phyloP scores from a whole-genome alignment of 92 coral and sea anemone species.

The Scolanthus callimorphus region DNA sequence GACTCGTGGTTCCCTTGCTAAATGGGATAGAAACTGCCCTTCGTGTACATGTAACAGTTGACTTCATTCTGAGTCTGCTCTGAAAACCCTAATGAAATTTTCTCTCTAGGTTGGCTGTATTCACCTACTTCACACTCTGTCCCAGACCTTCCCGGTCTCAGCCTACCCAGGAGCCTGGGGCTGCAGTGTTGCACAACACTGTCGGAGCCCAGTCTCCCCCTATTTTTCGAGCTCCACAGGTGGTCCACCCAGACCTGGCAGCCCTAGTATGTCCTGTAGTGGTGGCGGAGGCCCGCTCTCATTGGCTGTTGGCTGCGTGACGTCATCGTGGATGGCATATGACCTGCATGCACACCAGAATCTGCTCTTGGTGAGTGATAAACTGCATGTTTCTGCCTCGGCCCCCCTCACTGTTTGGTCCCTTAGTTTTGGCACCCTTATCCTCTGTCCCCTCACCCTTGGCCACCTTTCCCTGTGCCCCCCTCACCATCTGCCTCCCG shows the following conservation, averaged over 20 bases:
- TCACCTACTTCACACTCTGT: slow-evolving; percentile 66
- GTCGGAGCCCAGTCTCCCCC: slow-evolving; percentile 85
- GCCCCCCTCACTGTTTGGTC: no score
- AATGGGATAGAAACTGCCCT: no score
- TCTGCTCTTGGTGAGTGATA: slow-evolving; percentile 71
- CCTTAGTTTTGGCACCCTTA: no score
- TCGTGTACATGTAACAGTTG: no score
- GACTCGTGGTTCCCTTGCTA: no score
- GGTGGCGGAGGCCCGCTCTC: slow-evolving; percentile 97
- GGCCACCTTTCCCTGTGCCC: no score
- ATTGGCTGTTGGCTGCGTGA: slow-evolving; percentile 77
- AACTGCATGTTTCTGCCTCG: no score
- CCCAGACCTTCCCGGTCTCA: slow-evolving; percentile 79
- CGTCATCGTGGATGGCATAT: slow-evolving; percentile 89
- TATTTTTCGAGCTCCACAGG: slow-evolving; percentile 33
- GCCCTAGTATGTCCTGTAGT: slow-evolving; percentile 70
- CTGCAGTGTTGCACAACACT: slow-evolving; percentile 71
- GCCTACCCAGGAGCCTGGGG: slow-evolving; percentile 85
- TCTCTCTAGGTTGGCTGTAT: slow-evolving; percentile 82
- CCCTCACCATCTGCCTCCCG: no score
- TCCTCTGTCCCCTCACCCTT: no score
- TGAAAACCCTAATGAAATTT: no score
- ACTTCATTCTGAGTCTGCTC: no score
- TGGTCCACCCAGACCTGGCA: slow-evolving; percentile 66
- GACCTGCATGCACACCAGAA: slow-evolving; percentile 90